phyloP scores from a whole-genome alignment of 2,888 invertebrate species.

The Chorisops tibialis region DNA sequence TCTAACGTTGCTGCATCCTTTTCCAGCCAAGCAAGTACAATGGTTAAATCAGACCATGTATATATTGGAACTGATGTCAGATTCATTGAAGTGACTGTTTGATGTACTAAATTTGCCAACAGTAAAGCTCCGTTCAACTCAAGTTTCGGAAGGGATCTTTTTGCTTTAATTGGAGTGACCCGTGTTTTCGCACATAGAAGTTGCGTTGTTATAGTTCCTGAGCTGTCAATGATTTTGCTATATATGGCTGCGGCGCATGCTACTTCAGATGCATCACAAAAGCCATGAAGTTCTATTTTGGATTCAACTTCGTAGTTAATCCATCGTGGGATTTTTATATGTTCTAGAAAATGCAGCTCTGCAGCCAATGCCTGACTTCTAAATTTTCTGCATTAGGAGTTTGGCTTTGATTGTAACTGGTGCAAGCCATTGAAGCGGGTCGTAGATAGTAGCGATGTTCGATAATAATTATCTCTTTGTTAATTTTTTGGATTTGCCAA shows the following conservation, averaged over 20 bases:
- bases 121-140: not conserved
- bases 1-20: not conserved
- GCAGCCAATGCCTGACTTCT: not conserved
- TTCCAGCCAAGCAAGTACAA: not conserved
- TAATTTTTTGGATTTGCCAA: not conserved
- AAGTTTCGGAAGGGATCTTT: not conserved
- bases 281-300: not conserved
- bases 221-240: not conserved
- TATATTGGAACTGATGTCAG: not conserved
- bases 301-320: not conserved
- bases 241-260: not conserved
- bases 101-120: not conserved
- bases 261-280: not conserved
- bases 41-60: not conserved
- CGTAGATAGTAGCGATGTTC: too few species aligned
- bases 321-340: not conserved
- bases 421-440: not conserved
- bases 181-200: not conserved
- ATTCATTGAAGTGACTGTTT: not conserved
- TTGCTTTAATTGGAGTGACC: not conserved
- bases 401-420: not conserved
- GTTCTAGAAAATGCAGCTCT: not conserved
- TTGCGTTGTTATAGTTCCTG: not conserved
- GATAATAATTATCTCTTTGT: too few species aligned
- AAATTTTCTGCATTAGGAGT: not conserved